Evolutionary conservation across 2,888 invertebrate genomes (phyloP).

Genomic region (Pammene fasciana): DNA sequence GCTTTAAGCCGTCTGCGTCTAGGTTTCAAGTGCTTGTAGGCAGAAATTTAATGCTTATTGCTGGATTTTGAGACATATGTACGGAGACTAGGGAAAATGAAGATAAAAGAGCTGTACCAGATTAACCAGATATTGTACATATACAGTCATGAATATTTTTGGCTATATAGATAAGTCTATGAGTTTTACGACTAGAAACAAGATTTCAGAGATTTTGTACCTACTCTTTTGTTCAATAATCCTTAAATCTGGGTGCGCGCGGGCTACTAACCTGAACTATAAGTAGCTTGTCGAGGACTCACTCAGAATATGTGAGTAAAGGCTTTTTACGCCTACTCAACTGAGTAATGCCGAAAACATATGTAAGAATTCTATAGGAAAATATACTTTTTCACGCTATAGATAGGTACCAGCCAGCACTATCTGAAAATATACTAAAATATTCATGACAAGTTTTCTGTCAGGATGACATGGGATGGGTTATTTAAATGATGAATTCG

Average conservation of each 20-base stretch:
- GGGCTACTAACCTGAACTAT: background rate
- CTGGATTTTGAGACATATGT: background rate
- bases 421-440: background rate
- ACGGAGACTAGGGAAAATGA: too few relatives aligned
- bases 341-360: too few relatives aligned
- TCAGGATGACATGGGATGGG: background rate
- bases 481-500: constrained; percentile 11
- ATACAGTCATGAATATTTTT: too few relatives aligned
- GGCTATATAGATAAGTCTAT: too few relatives aligned
- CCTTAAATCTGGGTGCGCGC: too few relatives aligned
- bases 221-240: too few relatives aligned
- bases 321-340: background rate
- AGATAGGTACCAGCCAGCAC: background rate
- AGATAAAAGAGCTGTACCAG: too few relatives aligned
- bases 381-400: too few relatives aligned
- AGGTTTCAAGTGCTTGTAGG: constrained; percentile 12
- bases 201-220: too few relatives aligned
- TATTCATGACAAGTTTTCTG: background rate
- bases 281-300: background rate
- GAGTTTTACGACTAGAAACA: too few relatives aligned
- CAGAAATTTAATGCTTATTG: background rate
- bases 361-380: too few relatives aligned
- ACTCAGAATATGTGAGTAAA: background rate
- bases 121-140: too few relatives aligned
- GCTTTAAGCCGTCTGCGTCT: constrained; percentile 28